A percentile compares a stretch with the other conserved stretches of the same genome.
phyloP scores from a whole-genome alignment of 2,888 invertebrate species.

The Ectobius pallidus region DNA sequence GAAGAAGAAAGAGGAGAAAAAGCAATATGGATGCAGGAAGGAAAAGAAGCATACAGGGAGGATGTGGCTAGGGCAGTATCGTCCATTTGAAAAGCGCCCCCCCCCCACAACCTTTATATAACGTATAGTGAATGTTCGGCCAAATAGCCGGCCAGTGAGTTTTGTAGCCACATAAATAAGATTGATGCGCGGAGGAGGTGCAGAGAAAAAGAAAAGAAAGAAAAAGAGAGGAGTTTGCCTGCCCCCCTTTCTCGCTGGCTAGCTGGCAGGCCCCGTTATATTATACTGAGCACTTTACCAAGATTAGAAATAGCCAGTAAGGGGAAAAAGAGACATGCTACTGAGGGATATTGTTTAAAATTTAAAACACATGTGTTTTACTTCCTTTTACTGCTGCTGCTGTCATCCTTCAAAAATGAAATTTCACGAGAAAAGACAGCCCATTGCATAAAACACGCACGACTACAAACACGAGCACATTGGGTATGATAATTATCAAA shows the following conservation, averaged over 20 bases:
- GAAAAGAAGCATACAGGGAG: constrained; percentile 27
- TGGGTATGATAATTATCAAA: too few species aligned
- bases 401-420: too few species aligned
- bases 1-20: not conserved
- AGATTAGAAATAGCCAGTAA: constrained; percentile 42
- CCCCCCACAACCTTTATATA: not conserved
- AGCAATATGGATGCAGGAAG: too few species aligned
- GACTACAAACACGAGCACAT: too few species aligned
- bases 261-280: constrained; percentile 11
- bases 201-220: constrained; percentile 19
- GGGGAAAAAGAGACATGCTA: constrained; percentile 25
- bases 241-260: too few species aligned
- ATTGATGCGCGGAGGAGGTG: too few species aligned
- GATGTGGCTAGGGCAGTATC: constrained; percentile 21
- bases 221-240: constrained; percentile 22
- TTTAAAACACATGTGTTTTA: constrained; percentile 32
- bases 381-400: too few species aligned
- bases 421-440: too few species aligned
- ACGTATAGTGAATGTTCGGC: constrained; percentile 17
- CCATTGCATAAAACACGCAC: too few species aligned
- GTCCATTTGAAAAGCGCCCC: constrained; percentile 28
- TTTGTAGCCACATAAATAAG: constrained; percentile 59
- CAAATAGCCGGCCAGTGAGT: constrained; percentile 47
- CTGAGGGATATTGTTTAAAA: constrained; percentile 33
- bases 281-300: constrained; percentile 39